Evolutionary conservation across 2,888 invertebrate species (phyloP).

Genomic region (Drosophila peninsularis): DNA sequence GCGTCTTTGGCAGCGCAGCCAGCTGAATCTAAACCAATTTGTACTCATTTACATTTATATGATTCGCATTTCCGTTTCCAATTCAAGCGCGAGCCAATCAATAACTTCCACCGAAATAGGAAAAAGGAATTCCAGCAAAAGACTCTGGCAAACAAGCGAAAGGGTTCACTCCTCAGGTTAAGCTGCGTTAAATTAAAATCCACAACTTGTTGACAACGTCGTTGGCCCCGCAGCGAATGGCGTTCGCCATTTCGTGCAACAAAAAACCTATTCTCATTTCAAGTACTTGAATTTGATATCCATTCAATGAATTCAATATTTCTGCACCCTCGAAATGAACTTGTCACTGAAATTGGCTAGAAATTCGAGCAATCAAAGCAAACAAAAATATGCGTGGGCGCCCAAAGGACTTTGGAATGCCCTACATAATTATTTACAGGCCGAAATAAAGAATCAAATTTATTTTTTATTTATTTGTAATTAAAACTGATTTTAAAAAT

Average conservation of each 20-base stretch:
- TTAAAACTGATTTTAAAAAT: background rate
- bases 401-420: constrained; percentile 11
- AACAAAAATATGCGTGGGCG: background rate
- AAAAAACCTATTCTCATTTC: constrained; percentile 43
- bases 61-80: constrained; percentile 21
- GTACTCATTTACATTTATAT: constrained; percentile 50
- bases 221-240: constrained; percentile 4
- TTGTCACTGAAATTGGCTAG: constrained; percentile 59
- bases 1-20: constrained; percentile 25
- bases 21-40: constrained; percentile 43
- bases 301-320: background rate
- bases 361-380: constrained; percentile 37
- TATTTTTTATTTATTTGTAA: background rate
- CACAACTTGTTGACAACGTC: constrained; percentile 38
- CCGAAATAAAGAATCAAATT: background rate
- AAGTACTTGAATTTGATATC: constrained; percentile 39
- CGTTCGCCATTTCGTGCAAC: constrained; percentile 12
- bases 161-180: background rate
- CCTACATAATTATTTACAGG: background rate
- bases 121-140: constrained; percentile 36
- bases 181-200: constrained; percentile 29
- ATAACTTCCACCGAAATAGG: constrained; percentile 40
- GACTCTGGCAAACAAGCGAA: constrained; percentile 40
- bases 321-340: constrained; percentile 41
- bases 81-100: constrained; percentile 30